Conservation (phyloP, 2,888 invertebrate genomes). For the Clivina fossor region DNA sequence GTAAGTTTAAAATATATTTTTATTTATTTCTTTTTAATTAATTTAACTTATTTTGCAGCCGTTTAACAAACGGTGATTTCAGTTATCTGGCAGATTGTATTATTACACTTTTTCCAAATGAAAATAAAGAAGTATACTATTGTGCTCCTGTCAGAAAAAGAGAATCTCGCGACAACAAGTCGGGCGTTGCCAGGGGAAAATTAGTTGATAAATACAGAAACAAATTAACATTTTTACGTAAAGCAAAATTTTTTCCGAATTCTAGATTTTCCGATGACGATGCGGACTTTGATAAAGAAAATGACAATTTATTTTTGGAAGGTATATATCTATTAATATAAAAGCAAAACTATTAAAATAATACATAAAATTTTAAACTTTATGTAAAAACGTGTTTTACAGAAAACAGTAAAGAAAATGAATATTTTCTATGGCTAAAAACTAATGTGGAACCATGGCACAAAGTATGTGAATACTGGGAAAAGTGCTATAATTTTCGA, state of each 20-base stretch:
- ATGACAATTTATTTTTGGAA: slow-evolving; percentile 7
- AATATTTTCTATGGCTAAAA: too few species aligned
- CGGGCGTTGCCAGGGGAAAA: slow-evolving; percentile 7
- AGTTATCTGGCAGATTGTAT: background rate
- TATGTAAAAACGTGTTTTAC: too few species aligned
- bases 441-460: too few species aligned
- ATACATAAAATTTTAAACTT: too few species aligned
- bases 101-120: slow-evolving; percentile 4
- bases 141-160: slow-evolving; percentile 9
- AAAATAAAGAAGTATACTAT: slow-evolving; percentile 9
- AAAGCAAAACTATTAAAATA: too few species aligned
- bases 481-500: too few species aligned
- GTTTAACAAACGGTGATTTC: slow-evolving; percentile 11
- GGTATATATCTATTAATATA: background rate
- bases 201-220: slow-evolving; percentile 15
- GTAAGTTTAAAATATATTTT: too few species aligned
- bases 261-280: slow-evolving; percentile 6
- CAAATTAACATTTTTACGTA: slow-evolving; percentile 9
- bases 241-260: slow-evolving; percentile 11
- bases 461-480: too few species aligned
- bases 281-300: background rate
- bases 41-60: slow-evolving; percentile 5
- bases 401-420: too few species aligned
- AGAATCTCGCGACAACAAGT: slow-evolving; percentile 2
- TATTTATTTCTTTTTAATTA: too few species aligned